Evolutionary conservation across 53 echinoderm and acorn worm species (phyloP).

Genomic region (Paracentrotus lividus): DNA sequence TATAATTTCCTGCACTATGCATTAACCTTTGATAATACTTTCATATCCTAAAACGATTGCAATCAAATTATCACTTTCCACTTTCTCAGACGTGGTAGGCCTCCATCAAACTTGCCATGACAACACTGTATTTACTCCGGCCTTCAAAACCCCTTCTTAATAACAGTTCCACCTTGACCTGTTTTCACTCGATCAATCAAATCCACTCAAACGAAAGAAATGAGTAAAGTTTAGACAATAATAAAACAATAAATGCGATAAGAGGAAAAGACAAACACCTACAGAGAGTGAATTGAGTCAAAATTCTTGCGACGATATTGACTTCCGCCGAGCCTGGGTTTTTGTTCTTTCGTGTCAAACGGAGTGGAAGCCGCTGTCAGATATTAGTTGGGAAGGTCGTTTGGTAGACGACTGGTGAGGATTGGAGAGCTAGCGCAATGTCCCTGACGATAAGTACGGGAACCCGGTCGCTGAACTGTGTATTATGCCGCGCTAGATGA

Average conservation of each 20-base stretch:
- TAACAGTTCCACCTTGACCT: conserved; percentile 3
- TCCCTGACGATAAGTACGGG: conserved; percentile 38
- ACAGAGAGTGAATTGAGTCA: not conserved
- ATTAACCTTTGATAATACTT: not conserved
- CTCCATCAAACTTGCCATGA: not conserved
- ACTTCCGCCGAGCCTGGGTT: not conserved
- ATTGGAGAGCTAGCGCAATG: not conserved
- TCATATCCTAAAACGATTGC: not conserved
- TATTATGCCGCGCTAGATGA: not conserved
- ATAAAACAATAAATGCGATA: not conserved
- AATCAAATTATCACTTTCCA: not conserved
- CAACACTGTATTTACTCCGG: not conserved
- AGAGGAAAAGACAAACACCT: conserved; percentile 35
- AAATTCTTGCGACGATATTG: conserved; percentile 29
- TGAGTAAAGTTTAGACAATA: conserved; percentile 5
- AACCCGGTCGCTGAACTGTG: conserved; percentile 37
- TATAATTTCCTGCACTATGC: not conserved
- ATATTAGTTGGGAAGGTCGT: conserved; percentile 8
- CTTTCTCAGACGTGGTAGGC: not conserved
- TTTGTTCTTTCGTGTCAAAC: conserved; percentile 29
- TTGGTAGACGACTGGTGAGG: not conserved
- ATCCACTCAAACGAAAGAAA: not conserved
- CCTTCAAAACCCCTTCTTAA: conserved; percentile 6
- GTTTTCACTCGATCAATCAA: conserved; percentile 5
- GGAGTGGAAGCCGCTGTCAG: not conserved